Evolutionary conservation across 2,888 invertebrate genomes (phyloP).

Genomic region (Magallana nippona): DNA sequence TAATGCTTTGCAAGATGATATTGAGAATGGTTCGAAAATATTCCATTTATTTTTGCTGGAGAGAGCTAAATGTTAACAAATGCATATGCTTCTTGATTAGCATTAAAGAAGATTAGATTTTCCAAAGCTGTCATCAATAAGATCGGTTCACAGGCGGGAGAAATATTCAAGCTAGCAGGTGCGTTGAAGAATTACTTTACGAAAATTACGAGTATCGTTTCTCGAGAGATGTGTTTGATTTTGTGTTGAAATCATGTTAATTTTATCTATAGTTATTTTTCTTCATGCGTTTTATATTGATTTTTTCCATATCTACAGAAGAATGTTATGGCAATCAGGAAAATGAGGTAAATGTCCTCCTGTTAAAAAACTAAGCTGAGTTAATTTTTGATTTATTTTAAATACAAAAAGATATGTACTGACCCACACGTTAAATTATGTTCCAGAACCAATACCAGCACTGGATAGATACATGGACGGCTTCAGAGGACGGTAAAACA

Average conservation of each 20-base stretch:
- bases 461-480: conserved; percentile 11
- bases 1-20: no score
- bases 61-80: no score
- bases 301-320: not conserved
- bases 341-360: no score
- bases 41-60: not conserved
- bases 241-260: not conserved
- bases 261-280: not conserved
- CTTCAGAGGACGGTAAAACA: conserved; percentile 5
- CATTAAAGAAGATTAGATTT: not conserved
- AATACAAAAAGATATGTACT: no score
- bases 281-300: not conserved
- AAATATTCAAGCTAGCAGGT: not conserved
- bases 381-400: no score
- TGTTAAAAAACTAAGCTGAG: no score
- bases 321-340: no score
- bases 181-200: not conserved
- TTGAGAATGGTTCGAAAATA: not conserved
- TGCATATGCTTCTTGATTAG: not conserved
- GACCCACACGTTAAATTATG: no score
- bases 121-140: conserved; percentile 8
- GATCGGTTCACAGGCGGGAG: not conserved
- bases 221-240: not conserved
- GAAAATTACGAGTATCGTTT: not conserved
- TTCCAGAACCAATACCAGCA: conserved; percentile 9